Evolutionary conservation across 2,113 vertebrate species (phyloP), one percentile per base, ranked within the genome.

Genomic region (Paedocypris sp.): DNA sequence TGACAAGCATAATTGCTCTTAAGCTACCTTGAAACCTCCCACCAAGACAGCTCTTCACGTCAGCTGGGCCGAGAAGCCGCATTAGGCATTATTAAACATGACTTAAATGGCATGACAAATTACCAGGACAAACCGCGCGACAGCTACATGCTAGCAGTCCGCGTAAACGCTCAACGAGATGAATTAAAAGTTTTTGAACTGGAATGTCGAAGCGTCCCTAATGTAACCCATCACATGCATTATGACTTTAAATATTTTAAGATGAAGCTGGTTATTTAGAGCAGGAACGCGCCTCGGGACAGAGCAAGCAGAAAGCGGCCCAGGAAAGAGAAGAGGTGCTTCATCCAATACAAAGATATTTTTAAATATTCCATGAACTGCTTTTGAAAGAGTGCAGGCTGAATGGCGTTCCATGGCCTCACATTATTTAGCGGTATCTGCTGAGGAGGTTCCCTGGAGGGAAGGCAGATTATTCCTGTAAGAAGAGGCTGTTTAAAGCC

Each of bases 391-490:
- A 50, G 45, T 8, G 42, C 39, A 52, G 19, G 15, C 47, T 49
- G 32, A 35, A 47, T 13, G n/a, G 47, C 25, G 11, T 9, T 19
- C n/a, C 36, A 47, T 12, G 10, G 38, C 39, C 33, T 25, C 15
- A 16, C 48, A 42, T 18, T 26, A 33, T 59, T 51, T 52, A 35
- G 23, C 60, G 20, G 36, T 46, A 58, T 36, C 46, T 52, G 38
- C 31, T 16, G 48, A 51, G 28, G 45, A 62, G 15, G 20, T 42
- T 64, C 32, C 48, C 41, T 31, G 32, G 42, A 52, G 18, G 19
- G 33, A 12, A 60, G 13, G 54, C 60, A 50, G 48, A 69, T 53
- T 64, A 64, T 59, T 64, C 53, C 61, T 48, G 54, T 57, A 57
- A 43, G 51, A 42, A 38, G 52, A 57, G 51, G 59, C 59, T 60